Evolutionary conservation across 1,140 invertebrate genomes (phyloP), one percentile per base, ranked within the genome.

Genomic region (Drosophila punjabiensis): DNA sequence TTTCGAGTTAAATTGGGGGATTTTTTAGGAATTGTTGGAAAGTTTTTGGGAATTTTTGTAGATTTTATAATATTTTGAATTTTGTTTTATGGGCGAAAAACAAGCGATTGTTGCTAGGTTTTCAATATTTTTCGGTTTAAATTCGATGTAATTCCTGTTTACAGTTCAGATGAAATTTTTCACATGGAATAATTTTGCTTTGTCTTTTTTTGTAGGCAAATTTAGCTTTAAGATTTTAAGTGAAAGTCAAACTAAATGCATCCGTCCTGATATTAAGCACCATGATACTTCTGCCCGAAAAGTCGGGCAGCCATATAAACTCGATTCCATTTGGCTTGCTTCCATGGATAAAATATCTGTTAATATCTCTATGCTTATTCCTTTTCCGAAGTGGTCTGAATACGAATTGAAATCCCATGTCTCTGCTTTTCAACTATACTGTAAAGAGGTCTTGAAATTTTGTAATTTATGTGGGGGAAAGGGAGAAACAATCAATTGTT

Each of bases 361-460:
- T 16, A 24, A 39, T 39, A 28, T 39, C 39, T 3, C 0, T 39
- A 58, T 39, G 20, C 35, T 24, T 58, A 24, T 39, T 58, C 20
- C 55, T 58, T 16, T 28, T 58, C 20, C 20, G 20, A 58, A 39
- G 9, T 14, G 55, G 20, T 58, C 37, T 58, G 20, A 39, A 39
- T 58, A 39, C 35, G 14, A 58, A 58, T 58, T 24, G 35, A 58
- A 58, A 58, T 58, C 20, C 55, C 55, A 58, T 58, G 55, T 28
- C 55, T 58, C 35, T 39, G 11, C 33, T n/a, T 56, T 56, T 56
- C 53, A 56, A 56, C 53, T 56, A n/a, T 28, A 58, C 55, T 58
- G 55, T 58, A 58, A 58, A 58, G 55, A 58, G 55, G 55, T 11
- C 35, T 39, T 13, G 16, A 37, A 39, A n/a, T 37, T 24, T 24